A percentile compares a stretch with the other conserved stretches of the same genome.
Evolutionary conservation across 2,797 vertebrate species (phyloP).

Genomic region (Mormyrus proboscirostris): DNA sequence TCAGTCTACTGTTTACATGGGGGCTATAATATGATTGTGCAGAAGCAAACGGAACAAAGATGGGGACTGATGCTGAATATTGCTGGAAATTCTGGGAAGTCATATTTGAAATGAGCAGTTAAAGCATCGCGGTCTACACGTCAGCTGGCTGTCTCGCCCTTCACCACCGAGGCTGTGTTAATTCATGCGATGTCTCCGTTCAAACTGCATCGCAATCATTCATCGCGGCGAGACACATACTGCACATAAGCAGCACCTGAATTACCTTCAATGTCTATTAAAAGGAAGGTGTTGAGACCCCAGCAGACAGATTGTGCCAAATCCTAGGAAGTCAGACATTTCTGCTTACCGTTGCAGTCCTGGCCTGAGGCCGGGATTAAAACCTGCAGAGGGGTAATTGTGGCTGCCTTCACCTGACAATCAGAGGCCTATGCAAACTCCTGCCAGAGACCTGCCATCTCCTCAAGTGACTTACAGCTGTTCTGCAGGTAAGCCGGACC

Average conservation of each 20-base stretch:
- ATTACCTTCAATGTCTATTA: background rate
- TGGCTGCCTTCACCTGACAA: background rate
- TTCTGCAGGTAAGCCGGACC: background rate
- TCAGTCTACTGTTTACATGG: background rate
- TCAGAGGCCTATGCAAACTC: background rate
- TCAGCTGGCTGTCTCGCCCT: background rate
- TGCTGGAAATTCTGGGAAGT: background rate
- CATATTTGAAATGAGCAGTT: background rate
- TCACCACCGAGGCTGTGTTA: background rate
- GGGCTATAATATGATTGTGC: background rate
- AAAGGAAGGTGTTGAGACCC: background rate
- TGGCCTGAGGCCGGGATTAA: background rate
- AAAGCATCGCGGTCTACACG: background rate
- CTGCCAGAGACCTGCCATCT: background rate
- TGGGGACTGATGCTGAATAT: background rate
- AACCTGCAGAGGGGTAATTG: background rate
- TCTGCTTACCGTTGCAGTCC: background rate
- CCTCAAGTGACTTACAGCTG: background rate
- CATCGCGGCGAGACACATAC: background rate
- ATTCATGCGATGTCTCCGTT: background rate
- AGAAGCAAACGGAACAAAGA: background rate
- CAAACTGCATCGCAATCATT: background rate
- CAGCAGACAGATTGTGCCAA: background rate
- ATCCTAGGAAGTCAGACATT: background rate
- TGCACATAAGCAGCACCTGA: background rate